Evolutionary conservation across 2,888 invertebrate genomes (phyloP).

Genomic region (Lobophora halterata): DNA sequence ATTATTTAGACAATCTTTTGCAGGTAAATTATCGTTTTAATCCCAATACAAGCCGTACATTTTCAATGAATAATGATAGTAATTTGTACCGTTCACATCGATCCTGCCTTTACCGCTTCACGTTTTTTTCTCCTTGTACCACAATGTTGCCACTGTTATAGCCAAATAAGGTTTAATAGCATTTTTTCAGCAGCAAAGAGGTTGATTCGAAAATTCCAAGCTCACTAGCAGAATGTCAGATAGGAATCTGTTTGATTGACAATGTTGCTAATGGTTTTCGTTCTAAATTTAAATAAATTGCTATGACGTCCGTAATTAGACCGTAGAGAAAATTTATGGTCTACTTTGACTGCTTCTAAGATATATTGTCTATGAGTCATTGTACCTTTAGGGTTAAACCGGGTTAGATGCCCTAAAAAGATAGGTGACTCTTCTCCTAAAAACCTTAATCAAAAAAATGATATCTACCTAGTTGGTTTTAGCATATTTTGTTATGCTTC

Average conservation of each 20-base stretch:
- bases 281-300: constrained; percentile 13
- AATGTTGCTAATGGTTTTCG: constrained; percentile 23
- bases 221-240: constrained; percentile 10
- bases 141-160: constrained; percentile 18
- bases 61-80: constrained; percentile 28
- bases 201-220: constrained; percentile 20
- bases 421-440: too few relatives aligned
- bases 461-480: too few relatives aligned
- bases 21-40: constrained; percentile 15
- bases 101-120: constrained; percentile 13
- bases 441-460: too few relatives aligned
- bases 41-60: constrained; percentile 15
- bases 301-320: constrained; percentile 9
- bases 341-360: constrained; percentile 2
- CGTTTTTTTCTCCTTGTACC: constrained; percentile 17
- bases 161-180: constrained; percentile 12
- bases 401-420: too few relatives aligned
- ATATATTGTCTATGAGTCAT: constrained; percentile 8
- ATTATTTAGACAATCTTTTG: constrained; percentile 12
- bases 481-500: too few relatives aligned
- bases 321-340: constrained; percentile 7
- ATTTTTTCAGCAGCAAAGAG: constrained; percentile 14
- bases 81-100: constrained; percentile 29
- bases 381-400: too few relatives aligned
- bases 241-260: constrained; percentile 18